These are phyloP conservation scores for Acanthisitta chloris DNA, from an alignment of 2,113 vertebrate species.

Conservation along the genomic window DNA sequence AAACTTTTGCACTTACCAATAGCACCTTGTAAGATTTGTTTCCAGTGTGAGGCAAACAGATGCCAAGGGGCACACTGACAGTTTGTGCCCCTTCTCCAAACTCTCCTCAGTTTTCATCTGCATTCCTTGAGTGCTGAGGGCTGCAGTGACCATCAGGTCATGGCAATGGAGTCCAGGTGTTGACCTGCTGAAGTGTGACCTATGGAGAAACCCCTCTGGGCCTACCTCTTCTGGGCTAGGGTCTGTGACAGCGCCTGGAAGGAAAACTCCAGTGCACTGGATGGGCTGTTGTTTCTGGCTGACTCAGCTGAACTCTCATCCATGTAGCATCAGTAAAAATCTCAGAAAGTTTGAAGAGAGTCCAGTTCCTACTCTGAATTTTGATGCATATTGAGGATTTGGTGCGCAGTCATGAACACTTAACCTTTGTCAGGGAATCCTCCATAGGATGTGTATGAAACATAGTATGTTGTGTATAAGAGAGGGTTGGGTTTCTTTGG, in stretches of 20 bases:
- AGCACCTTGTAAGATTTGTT: rapidly evolving
- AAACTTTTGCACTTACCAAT: not conserved
- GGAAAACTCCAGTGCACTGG: not conserved
- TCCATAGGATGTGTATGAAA: not conserved
- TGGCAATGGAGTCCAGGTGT: rapidly evolving
- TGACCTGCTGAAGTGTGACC: not conserved
- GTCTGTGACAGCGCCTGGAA: not conserved
- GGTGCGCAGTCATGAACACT: rapidly evolving
- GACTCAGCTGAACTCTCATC: not conserved
- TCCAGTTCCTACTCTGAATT: not conserved
- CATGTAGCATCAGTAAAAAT: not conserved
- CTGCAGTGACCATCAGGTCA: not conserved
- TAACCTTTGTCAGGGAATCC: not conserved
- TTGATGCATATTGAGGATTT: not conserved
- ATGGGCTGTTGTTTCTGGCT: not conserved
- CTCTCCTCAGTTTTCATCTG: not conserved
- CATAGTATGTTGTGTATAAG: not conserved
- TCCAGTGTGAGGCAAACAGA: not conserved
- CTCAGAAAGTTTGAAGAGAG: not conserved
- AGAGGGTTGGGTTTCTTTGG: not conserved
- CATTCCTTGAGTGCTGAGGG: not conserved
- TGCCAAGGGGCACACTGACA: rapidly evolving
- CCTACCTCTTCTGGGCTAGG: not conserved
- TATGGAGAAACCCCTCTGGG: not conserved
- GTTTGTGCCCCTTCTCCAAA: not conserved